Conservation (phyloP, 2,888 invertebrate genomes). For the Dugesia japonica region DNA sequence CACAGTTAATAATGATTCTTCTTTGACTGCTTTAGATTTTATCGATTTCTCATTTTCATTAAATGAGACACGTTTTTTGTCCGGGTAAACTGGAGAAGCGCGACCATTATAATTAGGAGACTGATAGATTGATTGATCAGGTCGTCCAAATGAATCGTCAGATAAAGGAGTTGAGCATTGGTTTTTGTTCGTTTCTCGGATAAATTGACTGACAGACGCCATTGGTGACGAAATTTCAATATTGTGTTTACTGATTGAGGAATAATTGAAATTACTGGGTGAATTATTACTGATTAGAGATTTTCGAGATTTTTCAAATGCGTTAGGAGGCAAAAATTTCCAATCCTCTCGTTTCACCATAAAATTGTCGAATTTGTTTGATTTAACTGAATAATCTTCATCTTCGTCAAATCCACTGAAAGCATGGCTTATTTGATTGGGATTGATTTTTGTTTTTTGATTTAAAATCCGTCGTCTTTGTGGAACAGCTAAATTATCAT, state of each 20-base stretch:
- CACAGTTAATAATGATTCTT: background rate
- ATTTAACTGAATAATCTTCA: constrained; percentile 50
- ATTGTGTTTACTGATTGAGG: background rate
- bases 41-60: background rate
- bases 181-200: background rate
- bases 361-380: constrained; percentile 47
- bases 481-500: background rate
- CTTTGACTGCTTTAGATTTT: background rate
- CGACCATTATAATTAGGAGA: background rate
- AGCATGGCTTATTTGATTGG: constrained; percentile 46
- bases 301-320: background rate
- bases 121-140: background rate
- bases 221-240: background rate
- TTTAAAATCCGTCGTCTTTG: background rate
- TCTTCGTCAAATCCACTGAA: constrained; percentile 74
- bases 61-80: background rate
- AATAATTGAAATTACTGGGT: too few relatives aligned
- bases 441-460: background rate
- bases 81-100: background rate
- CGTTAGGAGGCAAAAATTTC: background rate
- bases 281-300: background rate
- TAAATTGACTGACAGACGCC: background rate
- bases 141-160: background rate
- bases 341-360: background rate
- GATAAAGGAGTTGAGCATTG: background rate